Percentiles rank a stretch among this genome's conserved stretches.
Conservation (phyloP, 2,113 vertebrate species). For the Carlito syrichta region DNA sequence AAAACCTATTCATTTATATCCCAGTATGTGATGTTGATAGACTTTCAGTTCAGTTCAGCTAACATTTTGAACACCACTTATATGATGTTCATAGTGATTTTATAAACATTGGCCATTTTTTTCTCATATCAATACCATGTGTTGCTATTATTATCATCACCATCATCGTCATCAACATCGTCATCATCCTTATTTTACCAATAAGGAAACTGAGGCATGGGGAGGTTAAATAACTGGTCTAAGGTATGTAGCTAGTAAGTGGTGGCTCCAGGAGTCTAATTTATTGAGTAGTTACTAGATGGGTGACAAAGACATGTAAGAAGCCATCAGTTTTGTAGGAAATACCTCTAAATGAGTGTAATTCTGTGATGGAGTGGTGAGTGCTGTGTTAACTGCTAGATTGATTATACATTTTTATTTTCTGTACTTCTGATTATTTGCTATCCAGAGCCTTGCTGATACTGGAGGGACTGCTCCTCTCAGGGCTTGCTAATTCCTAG, state of each 20-base stretch:
- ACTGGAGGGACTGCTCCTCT: background rate
- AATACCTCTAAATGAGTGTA: background rate
- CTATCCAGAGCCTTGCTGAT: background rate
- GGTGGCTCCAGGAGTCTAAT: background rate
- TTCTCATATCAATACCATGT: background rate
- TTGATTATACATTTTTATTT: background rate
- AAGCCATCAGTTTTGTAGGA: background rate
- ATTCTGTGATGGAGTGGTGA: background rate
- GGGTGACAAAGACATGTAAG: background rate
- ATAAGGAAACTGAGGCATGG: background rate
- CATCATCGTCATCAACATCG: background rate
- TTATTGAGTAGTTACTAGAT: background rate
- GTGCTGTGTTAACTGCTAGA: background rate
- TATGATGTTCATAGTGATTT: background rate
- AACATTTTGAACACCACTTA: conserved; percentile 12
- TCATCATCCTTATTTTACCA: background rate
- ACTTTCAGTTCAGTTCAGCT: background rate
- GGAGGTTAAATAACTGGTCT: background rate
- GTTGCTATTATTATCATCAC: background rate
- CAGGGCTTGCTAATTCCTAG: background rate
- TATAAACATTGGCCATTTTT: background rate
- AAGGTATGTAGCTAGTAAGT: background rate
- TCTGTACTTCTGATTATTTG: background rate
- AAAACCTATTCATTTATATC: background rate
- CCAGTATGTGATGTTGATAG: background rate